Evolutionary conservation across 2,888 invertebrate genomes (phyloP).

Genomic region (Conus canariensis): DNA sequence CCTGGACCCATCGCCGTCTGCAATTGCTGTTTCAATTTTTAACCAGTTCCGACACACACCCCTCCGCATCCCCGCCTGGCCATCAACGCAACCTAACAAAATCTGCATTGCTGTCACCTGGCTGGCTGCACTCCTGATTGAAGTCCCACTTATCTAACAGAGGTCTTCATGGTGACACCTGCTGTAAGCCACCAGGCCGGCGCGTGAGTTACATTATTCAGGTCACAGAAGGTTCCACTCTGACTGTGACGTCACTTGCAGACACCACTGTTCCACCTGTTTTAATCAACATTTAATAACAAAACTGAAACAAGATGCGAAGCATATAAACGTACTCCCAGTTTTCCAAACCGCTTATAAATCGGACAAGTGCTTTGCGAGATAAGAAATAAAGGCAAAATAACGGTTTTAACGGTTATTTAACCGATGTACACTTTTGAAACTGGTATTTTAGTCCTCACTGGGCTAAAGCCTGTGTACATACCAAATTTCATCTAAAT

Average conservation of each 20-base stretch:
- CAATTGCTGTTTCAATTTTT: neutral
- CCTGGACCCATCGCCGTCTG: neutral
- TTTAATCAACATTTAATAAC: neutral
- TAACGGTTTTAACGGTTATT: no score
- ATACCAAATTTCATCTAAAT: no score
- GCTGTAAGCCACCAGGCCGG: neutral
- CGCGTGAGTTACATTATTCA: conserved; percentile 18
- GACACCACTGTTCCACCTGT: neutral
- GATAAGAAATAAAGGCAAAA: no score
- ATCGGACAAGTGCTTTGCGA: no score
- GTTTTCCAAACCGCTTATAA: no score
- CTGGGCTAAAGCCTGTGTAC: no score
- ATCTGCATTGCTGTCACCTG: neutral
- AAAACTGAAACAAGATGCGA: no score
- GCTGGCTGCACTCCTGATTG: neutral
- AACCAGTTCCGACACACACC: neutral
- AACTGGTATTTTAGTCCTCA: no score
- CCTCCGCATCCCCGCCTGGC: neutral
- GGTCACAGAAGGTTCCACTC: no score
- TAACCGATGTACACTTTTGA: no score
- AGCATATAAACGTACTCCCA: no score
- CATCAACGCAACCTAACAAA: neutral
- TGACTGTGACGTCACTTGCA: neutral
- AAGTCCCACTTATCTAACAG: neutral
- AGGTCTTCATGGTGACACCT: neutral